Conservation (phyloP, 2,888 invertebrate species). For the Polia nebulosa region DNA sequence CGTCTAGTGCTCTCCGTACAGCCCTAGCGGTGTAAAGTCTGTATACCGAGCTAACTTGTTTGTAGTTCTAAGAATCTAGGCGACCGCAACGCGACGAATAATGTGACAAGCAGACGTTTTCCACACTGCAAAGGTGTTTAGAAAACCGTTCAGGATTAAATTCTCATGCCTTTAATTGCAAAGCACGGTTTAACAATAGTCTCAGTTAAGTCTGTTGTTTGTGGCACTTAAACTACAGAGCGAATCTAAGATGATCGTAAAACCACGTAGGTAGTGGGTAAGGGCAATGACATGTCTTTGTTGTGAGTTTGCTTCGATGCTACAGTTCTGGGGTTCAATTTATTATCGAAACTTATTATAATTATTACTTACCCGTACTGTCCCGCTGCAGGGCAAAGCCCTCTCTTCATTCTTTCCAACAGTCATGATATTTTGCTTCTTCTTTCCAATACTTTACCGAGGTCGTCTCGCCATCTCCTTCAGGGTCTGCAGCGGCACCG, state of each 20-base stretch:
- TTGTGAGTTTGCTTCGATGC: not conserved
- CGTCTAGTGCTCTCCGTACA: constrained; percentile 20
- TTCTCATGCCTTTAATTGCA: not conserved
- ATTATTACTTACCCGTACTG: too few relatives aligned
- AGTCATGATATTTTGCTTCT: too few relatives aligned
- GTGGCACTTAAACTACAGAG: not conserved
- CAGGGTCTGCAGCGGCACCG: too few relatives aligned
- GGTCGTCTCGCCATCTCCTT: too few relatives aligned
- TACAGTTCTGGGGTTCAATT: too few relatives aligned
- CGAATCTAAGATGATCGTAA: not conserved
- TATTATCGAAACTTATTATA: too few relatives aligned
- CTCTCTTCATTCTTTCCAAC: too few relatives aligned
- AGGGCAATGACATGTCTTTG: not conserved
- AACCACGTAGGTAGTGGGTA: not conserved
- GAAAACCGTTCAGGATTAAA: constrained; percentile 39
- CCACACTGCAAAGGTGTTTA: constrained; percentile 25
- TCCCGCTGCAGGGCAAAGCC: too few relatives aligned
- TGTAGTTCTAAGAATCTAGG: constrained; percentile 29
- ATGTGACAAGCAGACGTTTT: constrained; percentile 12
- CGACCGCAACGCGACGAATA: constrained; percentile 27
- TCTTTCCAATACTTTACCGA: too few relatives aligned
- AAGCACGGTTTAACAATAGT: not conserved
- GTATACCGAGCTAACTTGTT: constrained; percentile 18
- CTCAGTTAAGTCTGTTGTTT: not conserved
- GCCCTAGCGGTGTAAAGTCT: not conserved